Conservation (phyloP, 2,888 invertebrate genomes). For the Electrophaes corylata region DNA sequence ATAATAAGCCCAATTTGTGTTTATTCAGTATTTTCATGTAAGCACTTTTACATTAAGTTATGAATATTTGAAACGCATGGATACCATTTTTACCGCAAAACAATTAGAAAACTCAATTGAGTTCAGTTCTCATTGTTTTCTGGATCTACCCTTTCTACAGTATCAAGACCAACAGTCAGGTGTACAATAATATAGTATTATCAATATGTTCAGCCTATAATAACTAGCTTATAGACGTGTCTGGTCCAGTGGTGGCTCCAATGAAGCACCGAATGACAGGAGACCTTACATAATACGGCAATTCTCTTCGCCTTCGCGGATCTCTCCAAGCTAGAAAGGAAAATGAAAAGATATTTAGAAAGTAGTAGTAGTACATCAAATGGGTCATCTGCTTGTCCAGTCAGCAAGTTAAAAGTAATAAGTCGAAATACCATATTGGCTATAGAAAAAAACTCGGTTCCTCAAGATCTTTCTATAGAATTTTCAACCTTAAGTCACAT, state of each 20-base stretch:
- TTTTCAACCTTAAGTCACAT: no score
- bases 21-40: not conserved
- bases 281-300: constrained; percentile 75
- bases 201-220: constrained; percentile 29
- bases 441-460: no score
- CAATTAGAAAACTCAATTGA: not conserved
- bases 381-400: no score
- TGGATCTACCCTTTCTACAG: constrained; percentile 8
- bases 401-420: no score
- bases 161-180: constrained; percentile 17
- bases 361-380: no score
- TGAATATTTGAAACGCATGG: not conserved
- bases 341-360: not conserved
- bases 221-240: constrained; percentile 20
- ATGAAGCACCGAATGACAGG: constrained; percentile 29
- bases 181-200: constrained; percentile 6
- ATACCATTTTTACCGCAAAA: not conserved
- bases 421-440: no score
- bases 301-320: constrained; percentile 76
- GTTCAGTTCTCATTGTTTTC: not conserved
- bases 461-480: no score
- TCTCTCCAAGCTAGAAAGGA: constrained; percentile 64
- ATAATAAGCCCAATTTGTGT: not conserved
- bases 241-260: constrained; percentile 42
- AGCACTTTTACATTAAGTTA: not conserved